These are phyloP conservation scores for Prunella fulvescens DNA, from an alignment of 2,113 vertebrate genomes.

Conservation along the genomic window DNA sequence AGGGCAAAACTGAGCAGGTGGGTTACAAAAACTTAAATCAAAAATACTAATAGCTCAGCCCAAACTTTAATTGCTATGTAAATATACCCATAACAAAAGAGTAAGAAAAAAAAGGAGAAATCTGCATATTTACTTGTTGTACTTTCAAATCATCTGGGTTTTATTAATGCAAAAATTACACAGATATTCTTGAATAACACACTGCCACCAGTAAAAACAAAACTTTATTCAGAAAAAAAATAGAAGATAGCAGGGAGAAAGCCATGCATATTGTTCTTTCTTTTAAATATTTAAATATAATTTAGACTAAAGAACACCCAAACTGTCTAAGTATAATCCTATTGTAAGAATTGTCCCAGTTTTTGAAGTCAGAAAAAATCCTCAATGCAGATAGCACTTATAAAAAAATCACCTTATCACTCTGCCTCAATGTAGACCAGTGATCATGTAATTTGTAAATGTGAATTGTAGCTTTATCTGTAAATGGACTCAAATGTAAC, in stretches of 20 bases:
- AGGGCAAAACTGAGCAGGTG: background rate
- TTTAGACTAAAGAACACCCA: background rate
- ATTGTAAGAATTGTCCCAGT: background rate
- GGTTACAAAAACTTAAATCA: background rate
- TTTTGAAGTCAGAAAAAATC: background rate
- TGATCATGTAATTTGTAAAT: background rate
- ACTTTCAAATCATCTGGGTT: background rate
- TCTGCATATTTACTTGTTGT: background rate
- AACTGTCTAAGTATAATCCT: background rate
- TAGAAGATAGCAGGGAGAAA: background rate
- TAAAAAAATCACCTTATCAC: background rate
- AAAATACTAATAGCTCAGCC: background rate
- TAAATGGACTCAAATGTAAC: background rate
- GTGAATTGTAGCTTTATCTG: background rate
- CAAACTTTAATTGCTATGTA: background rate
- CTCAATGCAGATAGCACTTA: rapidly evolving
- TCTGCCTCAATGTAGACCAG: background rate
- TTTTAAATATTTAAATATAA: background rate
- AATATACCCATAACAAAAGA: background rate
- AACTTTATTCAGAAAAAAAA: background rate
- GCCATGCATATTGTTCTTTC: background rate
- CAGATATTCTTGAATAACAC: background rate
- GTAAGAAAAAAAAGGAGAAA: background rate
- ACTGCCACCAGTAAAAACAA: background rate
- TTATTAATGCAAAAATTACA: background rate